These are phyloP conservation scores for Cremastinae sp. DNA, from an alignment of 2,888 invertebrate genomes.

Conservation along the genomic window DNA sequence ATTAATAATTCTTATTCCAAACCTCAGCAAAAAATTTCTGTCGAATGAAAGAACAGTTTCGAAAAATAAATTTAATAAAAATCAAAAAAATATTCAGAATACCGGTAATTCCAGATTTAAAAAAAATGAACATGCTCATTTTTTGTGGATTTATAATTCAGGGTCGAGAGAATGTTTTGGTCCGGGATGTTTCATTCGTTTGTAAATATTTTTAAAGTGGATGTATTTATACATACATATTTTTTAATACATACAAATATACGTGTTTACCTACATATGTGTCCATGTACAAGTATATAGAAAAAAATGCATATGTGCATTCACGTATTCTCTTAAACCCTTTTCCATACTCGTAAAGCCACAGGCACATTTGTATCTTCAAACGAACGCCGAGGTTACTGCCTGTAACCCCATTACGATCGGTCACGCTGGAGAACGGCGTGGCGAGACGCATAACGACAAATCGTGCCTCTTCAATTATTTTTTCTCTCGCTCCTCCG, in stretches of 20 bases:
- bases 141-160: too few species aligned
- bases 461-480: constrained; percentile 60
- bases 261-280: not conserved
- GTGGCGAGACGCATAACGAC: constrained; percentile 60
- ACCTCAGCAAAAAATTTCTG: too few species aligned
- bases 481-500: constrained; percentile 40
- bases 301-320: constrained; percentile 30
- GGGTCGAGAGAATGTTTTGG: not conserved
- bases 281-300: constrained; percentile 17
- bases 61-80: too few species aligned
- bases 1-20: too few species aligned
- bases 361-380: constrained; percentile 70
- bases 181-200: not conserved
- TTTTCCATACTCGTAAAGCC: constrained; percentile 58
- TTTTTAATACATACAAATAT: constrained; percentile 29
- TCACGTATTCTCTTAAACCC: constrained; percentile 40
- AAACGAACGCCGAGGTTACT: constrained; percentile 70
- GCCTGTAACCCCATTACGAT: constrained; percentile 72
- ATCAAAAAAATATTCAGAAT: not conserved
- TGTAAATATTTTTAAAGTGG: not conserved
- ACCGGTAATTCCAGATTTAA: too few species aligned
- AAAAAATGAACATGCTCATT: not conserved
- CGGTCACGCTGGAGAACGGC: constrained; percentile 66
- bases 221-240: not conserved
- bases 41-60: too few species aligned